A percentile compares a stretch with the other conserved stretches of the same genome.
phyloP scores from a whole-genome alignment of 1,140 invertebrate genomes.

The Saccostrea glomerata region DNA sequence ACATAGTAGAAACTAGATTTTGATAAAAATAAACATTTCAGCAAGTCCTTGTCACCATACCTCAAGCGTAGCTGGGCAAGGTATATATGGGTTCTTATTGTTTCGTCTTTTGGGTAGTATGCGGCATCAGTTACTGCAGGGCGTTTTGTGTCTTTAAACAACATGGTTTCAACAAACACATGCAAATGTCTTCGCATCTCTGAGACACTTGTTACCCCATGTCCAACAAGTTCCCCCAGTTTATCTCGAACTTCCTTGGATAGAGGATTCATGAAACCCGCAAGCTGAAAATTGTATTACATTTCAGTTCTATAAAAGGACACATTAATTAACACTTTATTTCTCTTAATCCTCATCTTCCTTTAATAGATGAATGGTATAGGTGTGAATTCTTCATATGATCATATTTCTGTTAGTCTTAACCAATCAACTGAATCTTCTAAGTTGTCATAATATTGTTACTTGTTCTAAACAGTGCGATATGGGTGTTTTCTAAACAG shows the following conservation, averaged over 20 bases:
- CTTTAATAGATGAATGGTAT: background rate
- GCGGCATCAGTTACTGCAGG: constrained; percentile 42
- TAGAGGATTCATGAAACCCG: constrained; percentile 46
- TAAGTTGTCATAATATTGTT: background rate
- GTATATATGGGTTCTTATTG: constrained; percentile 47
- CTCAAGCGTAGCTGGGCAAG: constrained; percentile 30
- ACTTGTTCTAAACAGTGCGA: background rate
- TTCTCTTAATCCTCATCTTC: background rate
- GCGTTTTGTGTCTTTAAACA: constrained; percentile 12
- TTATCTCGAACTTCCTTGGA: constrained; percentile 47
- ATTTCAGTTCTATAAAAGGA: background rate
- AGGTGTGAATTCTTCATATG: background rate
- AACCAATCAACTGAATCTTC: background rate
- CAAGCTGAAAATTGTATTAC: constrained; percentile 40
- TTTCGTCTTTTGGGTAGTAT: constrained; percentile 48
- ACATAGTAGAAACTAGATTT: background rate
- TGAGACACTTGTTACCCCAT: constrained; percentile 47
- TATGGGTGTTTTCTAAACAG: too few species aligned
- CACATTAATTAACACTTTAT: background rate
- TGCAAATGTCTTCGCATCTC: constrained; percentile 46
- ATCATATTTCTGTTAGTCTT: background rate
- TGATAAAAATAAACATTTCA: background rate
- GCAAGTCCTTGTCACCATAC: constrained; percentile 8
- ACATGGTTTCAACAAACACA: constrained; percentile 43
- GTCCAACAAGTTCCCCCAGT: constrained; percentile 42